Base-by-base conservation (phyloP, 2,888 invertebrate genomes). In the Scaptomyza flava region DNA sequence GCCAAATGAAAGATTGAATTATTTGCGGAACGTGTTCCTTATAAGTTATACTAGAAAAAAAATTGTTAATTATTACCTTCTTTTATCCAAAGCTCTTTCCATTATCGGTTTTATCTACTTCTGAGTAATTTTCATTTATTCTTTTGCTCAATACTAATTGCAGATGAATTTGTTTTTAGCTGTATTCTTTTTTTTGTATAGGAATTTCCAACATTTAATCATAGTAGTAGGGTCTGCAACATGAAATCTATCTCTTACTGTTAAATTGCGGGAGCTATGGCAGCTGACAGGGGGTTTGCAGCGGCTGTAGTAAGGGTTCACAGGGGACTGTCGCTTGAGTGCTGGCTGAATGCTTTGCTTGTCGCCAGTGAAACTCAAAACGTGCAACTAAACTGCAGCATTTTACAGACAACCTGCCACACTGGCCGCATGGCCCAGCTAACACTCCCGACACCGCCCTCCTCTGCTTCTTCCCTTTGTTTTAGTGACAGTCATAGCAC, bases 311-410 rank as follows among this genome's bases (percentile, higher is more conserved):
- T 27, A 27, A 27, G 47, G 56, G 51, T 23, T 20, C 53, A 12
- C 42, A 36, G 45, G 45, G 50, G 57, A 62, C 60, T 67, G 77
- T 54, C 54, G 72, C 47, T 33, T 6, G 17, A 48, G 31, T 48
- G 33, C 17, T 8, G 12, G n/a, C 47, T 7, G 9, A 33, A 34
- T 33, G 54, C 51, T 62, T 56, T 71, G 46, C 57, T 50, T 51
- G 38, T 51, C 68, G 58, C 43, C 56, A 60, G 45, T 73, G 65
- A 61, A 81, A 83, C 76, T 86, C 59, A 68, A 83, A 86, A 86
- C 84, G 76, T 83, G 79, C 81, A 64, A 60, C 72, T 70, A 73
- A 73, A 80, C 66, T 70, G 78, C 69, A 51, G 67, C 83, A 72
- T 74, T 81, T 68, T 50, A 61, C 48, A 72, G 64, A 38, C 77